Base-by-base conservation (phyloP, 2,797 vertebrate species). In the Nyctibius grandis region DNA sequence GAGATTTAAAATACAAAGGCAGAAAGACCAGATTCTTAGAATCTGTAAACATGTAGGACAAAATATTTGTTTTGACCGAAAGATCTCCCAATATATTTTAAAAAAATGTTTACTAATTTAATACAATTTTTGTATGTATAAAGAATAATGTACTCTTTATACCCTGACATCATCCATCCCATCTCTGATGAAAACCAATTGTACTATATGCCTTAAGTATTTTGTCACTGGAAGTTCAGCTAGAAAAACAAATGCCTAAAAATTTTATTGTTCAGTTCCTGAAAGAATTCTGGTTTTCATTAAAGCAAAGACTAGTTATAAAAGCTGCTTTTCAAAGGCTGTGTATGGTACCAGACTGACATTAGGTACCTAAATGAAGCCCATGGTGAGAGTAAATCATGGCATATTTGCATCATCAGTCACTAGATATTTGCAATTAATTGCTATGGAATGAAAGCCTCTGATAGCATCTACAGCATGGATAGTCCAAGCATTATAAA, bases 211-310 rank as follows among this genome's bases (percentile, higher is more conserved):
- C 73, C 85, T 96, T 91, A 70, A 63, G 89, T 90, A 95, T 85
- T 96, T 91, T 96, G 81, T 94, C 88, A 95, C 14, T 95, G 70
- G 50, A 96, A 96, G 69, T 91, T 93, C 81, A 94, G 77, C 54
- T 95, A 97, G 77, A 79, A 95, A 97, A 97, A 88, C 75, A 96
- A 96, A 94, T 5, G n/a, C 25, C 50, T 76, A 73, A 79, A 31
- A 40, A 72, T 88, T 89, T 92, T 67, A 68, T 88, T 80, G 59
- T 93, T 95, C 69, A 63, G 60, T 94, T 92, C 76, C 92, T 81
- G 75, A 85, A 88, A 56, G 68, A 89, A 88, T 82, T 95, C 95
- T 97, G 96, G 80, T 94, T 97, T 96, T 94, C 87, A 96, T 97
- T 97, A 97, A 7, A 95, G 91, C 75, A 59, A 89, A 70, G 31